Evolutionary conservation across 2,888 invertebrate genomes (phyloP), one percentile per base, ranked within the genome.

Genomic region (Eupsilia transversa): DNA sequence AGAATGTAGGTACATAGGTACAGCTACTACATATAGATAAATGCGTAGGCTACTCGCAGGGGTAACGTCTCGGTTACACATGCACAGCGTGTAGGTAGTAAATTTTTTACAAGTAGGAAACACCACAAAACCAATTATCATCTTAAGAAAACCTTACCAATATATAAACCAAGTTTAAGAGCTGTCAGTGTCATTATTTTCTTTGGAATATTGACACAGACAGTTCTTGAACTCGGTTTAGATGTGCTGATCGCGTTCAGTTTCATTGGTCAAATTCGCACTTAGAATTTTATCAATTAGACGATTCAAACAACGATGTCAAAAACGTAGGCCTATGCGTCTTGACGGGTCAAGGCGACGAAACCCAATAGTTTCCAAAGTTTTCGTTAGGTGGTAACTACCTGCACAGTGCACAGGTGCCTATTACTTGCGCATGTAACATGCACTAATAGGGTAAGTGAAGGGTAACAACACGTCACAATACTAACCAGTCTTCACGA

Each of bases 401-500:
- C 10, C 33, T 38, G 5, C n/a, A n/a, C n/a, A 35, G 3, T 56
- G 9, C 1, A 14, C 12, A 14, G 20, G 4, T 35, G 17, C 43
- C 5, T 35, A 14, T n/a, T 35, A 46, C 49, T 17, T n/a, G 1
- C 17, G 10, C 20, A n/a, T n/a, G 12, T 17, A 0, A 35, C 9
- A 35, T 23, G 17, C 27, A 17, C 7, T 17, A 9, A 20, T 17
- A 52, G 12, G 23, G 52, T 41, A 43, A n/a, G 7, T 23, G 30
- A 38, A 63, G 38, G 43, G 35, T 65, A 33, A 30, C 9, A 75
- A 52, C 14, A 52, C 35, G 41, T n/a, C 52, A 30, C 14, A 60
- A 75, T 69, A 77, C 77, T 52, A 33, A 77, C 77, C 77, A 14
- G 17, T 71, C 57, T n/a, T 77, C 41, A 77, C 20, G 20, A 77